A percentile compares a stretch with the other conserved stretches of the same genome.
Evolutionary conservation across 2,797 vertebrate genomes (phyloP).

Genomic region (Enteromius anoplus): DNA sequence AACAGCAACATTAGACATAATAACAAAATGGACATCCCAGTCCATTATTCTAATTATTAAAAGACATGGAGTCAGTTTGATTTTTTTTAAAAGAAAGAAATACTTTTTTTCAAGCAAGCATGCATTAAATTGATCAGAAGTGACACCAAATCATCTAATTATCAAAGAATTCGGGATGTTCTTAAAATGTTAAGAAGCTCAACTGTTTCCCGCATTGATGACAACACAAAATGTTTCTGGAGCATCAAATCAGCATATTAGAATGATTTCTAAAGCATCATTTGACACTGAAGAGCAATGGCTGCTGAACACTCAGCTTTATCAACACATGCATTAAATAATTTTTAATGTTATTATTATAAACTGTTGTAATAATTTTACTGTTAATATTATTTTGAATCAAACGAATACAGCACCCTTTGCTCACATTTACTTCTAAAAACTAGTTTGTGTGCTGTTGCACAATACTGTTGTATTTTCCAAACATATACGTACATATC

Average conservation of each 20-base stretch:
- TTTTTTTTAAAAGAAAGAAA: neutral
- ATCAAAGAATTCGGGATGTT: neutral
- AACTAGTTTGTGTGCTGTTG: neutral
- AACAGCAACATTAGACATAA: neutral
- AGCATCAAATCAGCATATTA: neutral
- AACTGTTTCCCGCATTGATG: neutral
- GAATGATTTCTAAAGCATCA: neutral
- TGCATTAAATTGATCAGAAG: neutral
- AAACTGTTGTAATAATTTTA: neutral
- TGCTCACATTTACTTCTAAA: neutral
- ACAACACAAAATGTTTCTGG: neutral
- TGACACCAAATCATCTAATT: neutral
- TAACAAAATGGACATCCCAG: neutral
- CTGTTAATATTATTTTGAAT: neutral
- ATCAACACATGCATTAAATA: too few relatives aligned
- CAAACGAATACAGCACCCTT: neutral
- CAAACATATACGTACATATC: too few relatives aligned
- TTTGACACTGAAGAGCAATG: neutral
- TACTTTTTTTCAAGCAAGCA: neutral
- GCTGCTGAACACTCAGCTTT: constrained; percentile 3
- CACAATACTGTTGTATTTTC: too few relatives aligned
- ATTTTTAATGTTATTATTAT: neutral
- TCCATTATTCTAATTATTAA: neutral
- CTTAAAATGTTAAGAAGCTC: neutral
- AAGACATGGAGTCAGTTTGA: neutral